Evolutionary conservation across 2,797 vertebrate genomes (phyloP).

Genomic region (Australoheros facetus): DNA sequence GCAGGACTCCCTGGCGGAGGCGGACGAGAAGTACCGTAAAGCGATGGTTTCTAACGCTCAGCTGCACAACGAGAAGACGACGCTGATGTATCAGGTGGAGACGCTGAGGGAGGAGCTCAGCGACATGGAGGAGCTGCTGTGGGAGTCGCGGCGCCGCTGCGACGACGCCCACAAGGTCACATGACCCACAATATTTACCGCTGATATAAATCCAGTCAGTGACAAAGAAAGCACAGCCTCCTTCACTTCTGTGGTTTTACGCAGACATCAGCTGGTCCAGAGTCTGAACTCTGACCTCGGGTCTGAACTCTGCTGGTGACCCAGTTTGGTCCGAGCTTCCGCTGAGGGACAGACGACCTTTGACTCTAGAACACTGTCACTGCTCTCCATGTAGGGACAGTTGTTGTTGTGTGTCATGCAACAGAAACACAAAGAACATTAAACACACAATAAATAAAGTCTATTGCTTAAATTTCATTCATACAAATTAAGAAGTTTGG

Average conservation of each 20-base stretch:
- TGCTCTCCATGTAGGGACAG: not conserved
- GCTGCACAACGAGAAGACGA: slow-evolving; percentile 92
- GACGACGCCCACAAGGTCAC: slow-evolving; percentile 85
- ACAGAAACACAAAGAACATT: too few relatives aligned
- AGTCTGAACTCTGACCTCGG: not conserved
- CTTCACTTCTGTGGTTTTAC: not conserved
- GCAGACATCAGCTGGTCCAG: not conserved
- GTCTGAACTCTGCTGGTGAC: too few relatives aligned
- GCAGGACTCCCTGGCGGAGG: slow-evolving; percentile 90
- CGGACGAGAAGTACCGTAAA: slow-evolving; percentile 90
- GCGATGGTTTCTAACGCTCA: slow-evolving; percentile 96
- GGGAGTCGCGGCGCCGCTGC: slow-evolving; percentile 82
- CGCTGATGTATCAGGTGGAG: slow-evolving; percentile 94
- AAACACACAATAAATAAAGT: too few relatives aligned
- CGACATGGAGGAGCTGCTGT: slow-evolving; percentile 90
- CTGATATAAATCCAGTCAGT: not conserved
- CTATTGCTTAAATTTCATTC: too few relatives aligned
- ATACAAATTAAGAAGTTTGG: too few relatives aligned
- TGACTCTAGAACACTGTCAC: not conserved
- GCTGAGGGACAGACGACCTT: not conserved
- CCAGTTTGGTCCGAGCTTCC: not conserved
- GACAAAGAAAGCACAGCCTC: not conserved
- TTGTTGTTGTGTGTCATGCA: not conserved
- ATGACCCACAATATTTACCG: not conserved
- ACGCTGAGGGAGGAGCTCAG: slow-evolving; percentile 86